phyloP scores from a whole-genome alignment of 2,113 vertebrate genomes.

The Pipa parva region DNA sequence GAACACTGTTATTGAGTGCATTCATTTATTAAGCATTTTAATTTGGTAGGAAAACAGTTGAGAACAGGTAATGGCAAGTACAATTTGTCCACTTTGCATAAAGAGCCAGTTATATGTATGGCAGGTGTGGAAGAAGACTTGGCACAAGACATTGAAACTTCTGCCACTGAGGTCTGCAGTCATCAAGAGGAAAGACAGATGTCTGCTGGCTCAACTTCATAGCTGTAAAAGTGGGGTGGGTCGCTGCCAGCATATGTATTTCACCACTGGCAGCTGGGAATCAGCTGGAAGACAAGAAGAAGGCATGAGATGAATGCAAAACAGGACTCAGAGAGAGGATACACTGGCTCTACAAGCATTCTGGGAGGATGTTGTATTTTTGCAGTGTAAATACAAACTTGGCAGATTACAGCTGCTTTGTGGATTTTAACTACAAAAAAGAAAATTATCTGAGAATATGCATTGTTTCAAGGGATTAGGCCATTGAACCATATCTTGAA shows the following conservation, averaged over 20 bases:
- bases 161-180: constrained; percentile 36
- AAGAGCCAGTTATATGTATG: constrained; percentile 19
- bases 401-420: constrained; percentile 34
- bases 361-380: constrained; percentile 28
- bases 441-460: constrained; percentile 21
- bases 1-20: too few relatives aligned
- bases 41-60: neutral
- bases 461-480: constrained; percentile 7
- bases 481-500: constrained; percentile 16
- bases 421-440: constrained; percentile 36
- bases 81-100: neutral
- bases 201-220: constrained; percentile 36
- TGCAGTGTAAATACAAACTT: constrained; percentile 32
- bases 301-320: constrained; percentile 28
- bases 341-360: constrained; percentile 1
- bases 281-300: constrained; percentile 34
- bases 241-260: constrained; percentile 31
- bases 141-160: constrained; percentile 10
- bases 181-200: constrained; percentile 43
- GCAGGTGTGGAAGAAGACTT: constrained; percentile 36
- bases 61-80: neutral
- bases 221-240: constrained; percentile 23
- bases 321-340: constrained; percentile 11
- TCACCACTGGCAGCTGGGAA: constrained; percentile 39
- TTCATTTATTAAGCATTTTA: neutral